phyloP scores from a whole-genome alignment of 2,797 vertebrate genomes.

The Lycodopsis pacificus region DNA sequence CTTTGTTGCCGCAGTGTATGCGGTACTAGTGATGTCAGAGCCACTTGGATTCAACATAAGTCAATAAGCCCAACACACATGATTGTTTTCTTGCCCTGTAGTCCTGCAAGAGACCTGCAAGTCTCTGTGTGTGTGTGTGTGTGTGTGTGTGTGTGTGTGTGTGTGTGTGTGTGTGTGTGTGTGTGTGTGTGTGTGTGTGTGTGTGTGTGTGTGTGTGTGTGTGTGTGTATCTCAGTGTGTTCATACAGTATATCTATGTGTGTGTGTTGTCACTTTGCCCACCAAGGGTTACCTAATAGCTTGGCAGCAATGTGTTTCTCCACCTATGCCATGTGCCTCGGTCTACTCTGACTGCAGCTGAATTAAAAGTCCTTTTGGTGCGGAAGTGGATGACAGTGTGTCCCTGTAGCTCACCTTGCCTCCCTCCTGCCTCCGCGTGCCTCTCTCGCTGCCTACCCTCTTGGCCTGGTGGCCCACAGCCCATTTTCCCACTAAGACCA shows the following conservation, averaged over 20 bases:
- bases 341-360: constrained; percentile 74
- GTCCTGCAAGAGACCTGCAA: background rate
- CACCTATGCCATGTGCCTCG: constrained; percentile 73
- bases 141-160: constrained; percentile 42
- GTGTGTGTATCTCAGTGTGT: background rate
- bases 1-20: background rate
- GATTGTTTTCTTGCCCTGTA: background rate
- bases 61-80: constrained; percentile 6
- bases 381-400: constrained; percentile 77
- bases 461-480: constrained; percentile 75
- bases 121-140: background rate
- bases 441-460: constrained; percentile 54
- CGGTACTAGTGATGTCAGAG: constrained; percentile 1
- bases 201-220: constrained; percentile 4
- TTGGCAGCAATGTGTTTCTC: constrained; percentile 66
- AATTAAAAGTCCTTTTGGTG: constrained; percentile 83
- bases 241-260: constrained; percentile 57
- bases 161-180: constrained; percentile 4
- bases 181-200: constrained; percentile 41
- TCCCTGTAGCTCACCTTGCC: constrained; percentile 64
- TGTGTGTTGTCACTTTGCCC: constrained; percentile 67
- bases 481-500: constrained; percentile 75
- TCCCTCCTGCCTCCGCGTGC: constrained; percentile 47
- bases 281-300: constrained; percentile 71
- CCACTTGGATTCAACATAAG: constrained; percentile 10